Percentiles rank a stretch among this genome's conserved stretches.
These are phyloP conservation scores for Cochlearius cochlearius DNA, from an alignment of 2,113 vertebrate genomes.

Conservation along the genomic window DNA sequence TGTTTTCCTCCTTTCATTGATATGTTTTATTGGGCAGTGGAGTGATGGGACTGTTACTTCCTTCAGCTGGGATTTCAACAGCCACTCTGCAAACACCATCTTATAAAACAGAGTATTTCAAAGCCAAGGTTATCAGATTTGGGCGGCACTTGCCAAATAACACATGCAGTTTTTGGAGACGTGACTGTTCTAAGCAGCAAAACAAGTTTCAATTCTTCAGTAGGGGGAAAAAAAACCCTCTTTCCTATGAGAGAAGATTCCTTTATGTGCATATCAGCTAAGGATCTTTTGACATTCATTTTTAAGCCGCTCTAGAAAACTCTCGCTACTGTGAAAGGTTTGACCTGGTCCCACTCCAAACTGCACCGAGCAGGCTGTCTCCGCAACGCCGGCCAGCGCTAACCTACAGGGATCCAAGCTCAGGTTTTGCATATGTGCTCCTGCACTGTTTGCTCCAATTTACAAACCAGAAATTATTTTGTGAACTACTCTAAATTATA, in stretches of 20 bases:
- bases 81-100: conserved; percentile 7
- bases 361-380: background rate
- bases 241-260: background rate
- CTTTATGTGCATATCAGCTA: background rate
- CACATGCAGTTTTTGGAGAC: background rate
- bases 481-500: background rate
- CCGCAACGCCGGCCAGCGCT: background rate
- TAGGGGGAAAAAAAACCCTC: background rate
- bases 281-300: background rate
- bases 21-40: background rate
- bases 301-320: background rate
- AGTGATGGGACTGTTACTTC: background rate
- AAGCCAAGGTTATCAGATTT: conserved; percentile 24
- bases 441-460: background rate
- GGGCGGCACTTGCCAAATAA: background rate
- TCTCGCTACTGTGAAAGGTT: background rate
- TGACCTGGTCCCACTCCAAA: background rate
- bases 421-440: background rate
- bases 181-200: background rate
- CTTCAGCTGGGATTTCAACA: conserved; percentile 21
- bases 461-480: background rate
- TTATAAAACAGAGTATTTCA: background rate
- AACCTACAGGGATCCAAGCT: background rate
- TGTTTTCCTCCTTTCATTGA: conserved; percentile 14
- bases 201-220: background rate